These are phyloP conservation scores for Stercorarius parasiticus DNA, from an alignment of 2,113 vertebrate species.

Conservation along the genomic window DNA sequence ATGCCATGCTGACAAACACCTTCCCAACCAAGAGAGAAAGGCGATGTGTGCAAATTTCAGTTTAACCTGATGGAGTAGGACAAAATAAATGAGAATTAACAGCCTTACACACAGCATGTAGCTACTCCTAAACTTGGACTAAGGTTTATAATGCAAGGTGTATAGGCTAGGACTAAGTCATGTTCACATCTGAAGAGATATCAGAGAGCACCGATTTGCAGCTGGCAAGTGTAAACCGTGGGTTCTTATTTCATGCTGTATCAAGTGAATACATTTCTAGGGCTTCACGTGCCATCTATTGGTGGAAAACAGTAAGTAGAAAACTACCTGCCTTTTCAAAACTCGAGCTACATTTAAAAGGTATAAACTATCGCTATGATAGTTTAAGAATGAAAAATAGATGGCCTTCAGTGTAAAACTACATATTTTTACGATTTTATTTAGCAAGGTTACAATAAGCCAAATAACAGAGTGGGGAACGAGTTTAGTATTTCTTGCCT, in stretches of 20 bases:
- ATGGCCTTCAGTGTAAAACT: not conserved
- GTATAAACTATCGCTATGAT: not conserved
- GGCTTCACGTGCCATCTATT: slow-evolving; percentile 56
- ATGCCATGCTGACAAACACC: not conserved
- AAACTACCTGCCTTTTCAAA: not conserved
- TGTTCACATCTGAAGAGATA: not conserved
- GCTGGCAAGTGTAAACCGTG: not conserved
- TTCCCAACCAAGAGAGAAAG: not conserved
- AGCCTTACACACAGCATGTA: not conserved
- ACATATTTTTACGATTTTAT: not conserved
- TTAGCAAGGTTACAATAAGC: not conserved
- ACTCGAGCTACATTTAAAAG: not conserved
- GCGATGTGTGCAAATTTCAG: accelerated
- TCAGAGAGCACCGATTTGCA: not conserved
- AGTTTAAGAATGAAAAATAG: not conserved
- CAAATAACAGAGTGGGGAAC: not conserved
- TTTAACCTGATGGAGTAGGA: not conserved
- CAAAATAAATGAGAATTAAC: not conserved
- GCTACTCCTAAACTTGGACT: not conserved
- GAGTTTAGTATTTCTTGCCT: not conserved
- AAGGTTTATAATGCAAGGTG: not conserved
- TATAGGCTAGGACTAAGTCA: not conserved
- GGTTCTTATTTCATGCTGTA: not conserved
- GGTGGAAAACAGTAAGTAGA: not conserved
- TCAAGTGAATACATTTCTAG: not conserved